A percentile compares a stretch with the other conserved stretches of the same genome.
phyloP scores from a whole-genome alignment of 2,113 vertebrate species.

The Microcebus murinus region DNA sequence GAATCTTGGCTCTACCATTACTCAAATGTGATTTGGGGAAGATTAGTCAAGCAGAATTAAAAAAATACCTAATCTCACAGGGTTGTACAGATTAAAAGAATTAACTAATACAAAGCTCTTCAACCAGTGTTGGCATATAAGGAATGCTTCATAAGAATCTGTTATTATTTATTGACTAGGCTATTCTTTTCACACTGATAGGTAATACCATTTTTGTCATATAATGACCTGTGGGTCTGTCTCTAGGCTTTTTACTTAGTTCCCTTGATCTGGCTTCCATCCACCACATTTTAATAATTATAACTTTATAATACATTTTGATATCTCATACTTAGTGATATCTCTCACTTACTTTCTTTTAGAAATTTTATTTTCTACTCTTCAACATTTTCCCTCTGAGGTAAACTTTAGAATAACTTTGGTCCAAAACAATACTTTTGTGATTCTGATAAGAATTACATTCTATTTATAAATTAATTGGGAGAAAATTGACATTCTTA shows the following conservation, averaged over 20 bases:
- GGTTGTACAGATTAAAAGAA: not conserved
- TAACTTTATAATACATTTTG: not conserved
- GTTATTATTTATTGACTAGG: not conserved
- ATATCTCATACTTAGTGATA: not conserved
- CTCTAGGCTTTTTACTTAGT: not conserved
- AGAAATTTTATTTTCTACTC: not conserved
- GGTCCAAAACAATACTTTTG: not conserved
- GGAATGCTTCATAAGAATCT: not conserved
- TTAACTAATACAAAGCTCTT: not conserved
- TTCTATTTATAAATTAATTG: not conserved
- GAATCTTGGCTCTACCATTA: not conserved
- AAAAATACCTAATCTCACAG: not conserved
- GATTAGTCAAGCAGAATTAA: not conserved
- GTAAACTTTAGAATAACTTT: conserved; percentile 43
- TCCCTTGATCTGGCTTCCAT: conserved; percentile 31
- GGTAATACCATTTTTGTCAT: not conserved
- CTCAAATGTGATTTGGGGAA: not conserved
- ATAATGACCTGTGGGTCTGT: not conserved
- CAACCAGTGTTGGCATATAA: not conserved
- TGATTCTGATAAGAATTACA: conserved; percentile 29
- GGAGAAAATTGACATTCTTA: not conserved
- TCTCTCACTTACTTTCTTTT: not conserved
- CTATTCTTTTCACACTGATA: not conserved
- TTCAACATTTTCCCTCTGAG: conserved; percentile 39
- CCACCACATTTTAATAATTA: not conserved